Conservation (phyloP, 2,797 vertebrate genomes). For the Clarias platycephalus region DNA sequence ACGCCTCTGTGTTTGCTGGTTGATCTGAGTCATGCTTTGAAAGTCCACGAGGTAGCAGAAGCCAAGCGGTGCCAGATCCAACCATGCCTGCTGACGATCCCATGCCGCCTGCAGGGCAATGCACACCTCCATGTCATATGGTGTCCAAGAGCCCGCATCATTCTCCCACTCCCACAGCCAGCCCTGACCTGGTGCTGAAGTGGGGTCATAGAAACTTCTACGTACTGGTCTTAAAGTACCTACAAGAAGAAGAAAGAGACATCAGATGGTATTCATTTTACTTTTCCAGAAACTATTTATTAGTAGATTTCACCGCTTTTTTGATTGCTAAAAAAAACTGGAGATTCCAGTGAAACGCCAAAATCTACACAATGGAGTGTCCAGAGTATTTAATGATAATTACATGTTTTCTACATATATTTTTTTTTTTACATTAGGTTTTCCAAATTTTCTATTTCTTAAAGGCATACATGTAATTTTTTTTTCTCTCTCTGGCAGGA, state of each 20-base stretch:
- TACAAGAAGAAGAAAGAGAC: slow-evolving; percentile 54
- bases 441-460: neutral
- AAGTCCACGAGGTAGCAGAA: slow-evolving; percentile 92
- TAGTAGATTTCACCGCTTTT: neutral
- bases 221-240: slow-evolving; percentile 92
- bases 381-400: neutral
- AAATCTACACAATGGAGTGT: neutral
- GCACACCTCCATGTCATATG: slow-evolving; percentile 91
- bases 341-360: neutral
- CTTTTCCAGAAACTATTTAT: neutral
- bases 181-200: slow-evolving; percentile 86
- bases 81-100: slow-evolving; percentile 84
- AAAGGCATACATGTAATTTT: neutral
- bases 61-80: slow-evolving; percentile 88
- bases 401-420: neutral
- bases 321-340: neutral
- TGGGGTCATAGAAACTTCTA: slow-evolving; percentile 86
- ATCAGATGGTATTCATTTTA: neutral
- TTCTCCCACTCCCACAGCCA: slow-evolving; percentile 97
- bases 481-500: neutral
- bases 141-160: slow-evolving; percentile 85
- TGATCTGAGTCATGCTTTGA: slow-evolving; percentile 92
- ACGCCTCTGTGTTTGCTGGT: slow-evolving; percentile 88
- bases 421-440: neutral
- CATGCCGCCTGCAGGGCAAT: slow-evolving; percentile 88